Percentiles rank a stretch among this genome's conserved stretches.
Evolutionary conservation across 1,140 invertebrate species (phyloP).

Genomic region (Diorhabda elongata): DNA sequence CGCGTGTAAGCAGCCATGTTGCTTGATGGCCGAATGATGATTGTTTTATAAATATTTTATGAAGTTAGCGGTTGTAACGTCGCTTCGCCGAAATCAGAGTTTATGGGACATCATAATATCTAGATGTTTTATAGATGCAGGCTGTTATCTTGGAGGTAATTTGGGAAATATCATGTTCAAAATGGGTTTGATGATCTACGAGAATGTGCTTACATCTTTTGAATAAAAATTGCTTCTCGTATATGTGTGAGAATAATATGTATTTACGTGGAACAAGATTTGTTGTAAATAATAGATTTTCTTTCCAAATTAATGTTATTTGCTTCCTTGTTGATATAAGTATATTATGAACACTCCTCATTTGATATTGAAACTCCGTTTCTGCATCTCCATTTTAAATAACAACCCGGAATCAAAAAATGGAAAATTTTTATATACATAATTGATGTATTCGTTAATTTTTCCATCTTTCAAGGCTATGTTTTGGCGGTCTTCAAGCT

Average conservation of each 20-base stretch:
- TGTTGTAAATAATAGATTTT: constrained; percentile 3
- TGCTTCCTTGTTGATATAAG: too few relatives aligned
- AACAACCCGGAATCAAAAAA: too few relatives aligned
- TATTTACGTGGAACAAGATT: neutral
- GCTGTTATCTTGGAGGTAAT: constrained; percentile 36
- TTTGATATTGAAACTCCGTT: too few relatives aligned
- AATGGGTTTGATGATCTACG: constrained; percentile 42
- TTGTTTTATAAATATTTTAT: constrained; percentile 50
- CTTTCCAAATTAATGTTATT: neutral
- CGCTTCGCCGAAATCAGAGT: constrained; percentile 45
- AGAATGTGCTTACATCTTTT: constrained; percentile 33
- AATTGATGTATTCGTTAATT: too few relatives aligned
- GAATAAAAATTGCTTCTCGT: constrained; percentile 38
- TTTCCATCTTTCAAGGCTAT: too few relatives aligned
- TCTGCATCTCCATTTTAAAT: too few relatives aligned
- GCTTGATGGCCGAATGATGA: constrained; percentile 49
- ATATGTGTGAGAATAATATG: constrained; percentile 1
- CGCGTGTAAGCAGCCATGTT: constrained; percentile 45
- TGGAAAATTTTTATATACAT: too few relatives aligned
- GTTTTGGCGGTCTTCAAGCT: too few relatives aligned
- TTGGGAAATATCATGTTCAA: constrained; percentile 39
- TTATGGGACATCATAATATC: constrained; percentile 48
- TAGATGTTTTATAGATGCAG: constrained; percentile 46
- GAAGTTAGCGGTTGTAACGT: constrained; percentile 29
- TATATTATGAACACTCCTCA: too few relatives aligned